Evolutionary conservation across 2,113 vertebrate species (phyloP).

Genomic region (Microcebus griseorufus): DNA sequence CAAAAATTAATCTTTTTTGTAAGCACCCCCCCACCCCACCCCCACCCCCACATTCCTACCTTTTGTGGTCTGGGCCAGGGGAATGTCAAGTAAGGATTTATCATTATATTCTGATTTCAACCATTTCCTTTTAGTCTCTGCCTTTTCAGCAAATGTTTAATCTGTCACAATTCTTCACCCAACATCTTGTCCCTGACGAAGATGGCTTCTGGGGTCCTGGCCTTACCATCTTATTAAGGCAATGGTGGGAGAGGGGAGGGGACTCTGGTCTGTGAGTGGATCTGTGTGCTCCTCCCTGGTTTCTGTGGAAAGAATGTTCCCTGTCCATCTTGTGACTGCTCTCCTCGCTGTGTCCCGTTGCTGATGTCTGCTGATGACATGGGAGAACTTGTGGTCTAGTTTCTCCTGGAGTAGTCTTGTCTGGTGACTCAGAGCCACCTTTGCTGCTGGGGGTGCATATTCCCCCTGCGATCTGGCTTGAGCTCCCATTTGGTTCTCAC

Average conservation of each 20-base stretch:
- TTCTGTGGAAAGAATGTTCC: not conserved
- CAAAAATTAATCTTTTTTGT: not conserved
- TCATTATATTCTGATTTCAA: not conserved
- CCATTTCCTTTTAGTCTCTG: not conserved
- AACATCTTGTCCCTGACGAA: not conserved
- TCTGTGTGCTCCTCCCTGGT: not conserved
- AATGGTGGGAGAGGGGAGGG: fast-evolving
- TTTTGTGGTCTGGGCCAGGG: not conserved
- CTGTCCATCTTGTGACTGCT: not conserved
- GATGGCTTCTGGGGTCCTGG: not conserved
- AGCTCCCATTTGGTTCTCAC: not conserved
- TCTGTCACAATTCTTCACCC: not conserved
- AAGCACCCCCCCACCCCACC: not conserved
- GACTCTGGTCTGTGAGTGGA: not conserved
- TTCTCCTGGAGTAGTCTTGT: not conserved
- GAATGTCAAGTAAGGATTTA: not conserved
- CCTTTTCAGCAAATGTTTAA: not conserved
- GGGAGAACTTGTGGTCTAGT: not conserved
- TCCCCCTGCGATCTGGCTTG: not conserved
- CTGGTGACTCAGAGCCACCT: not conserved
- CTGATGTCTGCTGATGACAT: not conserved
- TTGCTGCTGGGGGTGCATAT: not conserved
- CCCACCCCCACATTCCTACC: not conserved
- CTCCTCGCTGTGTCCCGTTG: not conserved
- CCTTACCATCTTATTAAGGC: not conserved